These are phyloP conservation scores for Amphimallon solstitiale DNA, from an alignment of 2,888 invertebrate species.

Conservation along the genomic window DNA sequence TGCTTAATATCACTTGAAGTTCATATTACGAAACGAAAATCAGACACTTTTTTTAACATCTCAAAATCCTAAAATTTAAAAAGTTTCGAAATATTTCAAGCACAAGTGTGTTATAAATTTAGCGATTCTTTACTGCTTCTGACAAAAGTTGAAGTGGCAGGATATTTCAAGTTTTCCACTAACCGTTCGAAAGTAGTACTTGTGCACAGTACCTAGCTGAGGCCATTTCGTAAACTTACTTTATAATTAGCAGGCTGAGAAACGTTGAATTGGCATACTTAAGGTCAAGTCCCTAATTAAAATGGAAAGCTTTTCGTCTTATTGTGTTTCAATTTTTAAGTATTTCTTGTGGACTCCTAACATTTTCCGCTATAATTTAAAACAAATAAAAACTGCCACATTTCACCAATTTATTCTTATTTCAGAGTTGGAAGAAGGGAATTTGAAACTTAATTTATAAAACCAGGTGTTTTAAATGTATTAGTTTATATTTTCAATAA, in stretches of 20 bases:
- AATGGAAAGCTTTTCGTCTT: background rate
- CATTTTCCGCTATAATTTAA: too few species aligned
- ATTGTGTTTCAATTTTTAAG: too few species aligned
- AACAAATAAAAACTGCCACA: too few species aligned
- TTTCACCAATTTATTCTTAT: too few species aligned
- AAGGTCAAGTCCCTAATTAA: background rate
- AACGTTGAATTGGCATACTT: background rate
- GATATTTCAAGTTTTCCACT: conserved; percentile 11
- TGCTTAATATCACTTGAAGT: too few species aligned
- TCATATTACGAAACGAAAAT: background rate
- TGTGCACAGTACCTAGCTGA: background rate
- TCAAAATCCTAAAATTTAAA: too few species aligned
- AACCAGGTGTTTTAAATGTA: too few species aligned
- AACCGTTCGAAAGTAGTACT: background rate
- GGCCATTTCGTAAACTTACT: background rate
- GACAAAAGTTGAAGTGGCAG: background rate
- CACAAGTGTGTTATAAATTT: background rate
- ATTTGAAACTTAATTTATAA: too few species aligned
- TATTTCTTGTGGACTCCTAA: too few species aligned
- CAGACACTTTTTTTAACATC: background rate
- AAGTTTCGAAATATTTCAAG: background rate
- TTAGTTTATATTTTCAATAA: too few species aligned
- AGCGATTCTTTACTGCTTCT: background rate
- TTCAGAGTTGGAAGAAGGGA: too few species aligned
- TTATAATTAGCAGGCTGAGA: conserved; percentile 4